Evolutionary conservation across 1,140 invertebrate genomes (phyloP), one percentile per base, ranked within the genome.

Genomic region (Brachionus sp.): DNA sequence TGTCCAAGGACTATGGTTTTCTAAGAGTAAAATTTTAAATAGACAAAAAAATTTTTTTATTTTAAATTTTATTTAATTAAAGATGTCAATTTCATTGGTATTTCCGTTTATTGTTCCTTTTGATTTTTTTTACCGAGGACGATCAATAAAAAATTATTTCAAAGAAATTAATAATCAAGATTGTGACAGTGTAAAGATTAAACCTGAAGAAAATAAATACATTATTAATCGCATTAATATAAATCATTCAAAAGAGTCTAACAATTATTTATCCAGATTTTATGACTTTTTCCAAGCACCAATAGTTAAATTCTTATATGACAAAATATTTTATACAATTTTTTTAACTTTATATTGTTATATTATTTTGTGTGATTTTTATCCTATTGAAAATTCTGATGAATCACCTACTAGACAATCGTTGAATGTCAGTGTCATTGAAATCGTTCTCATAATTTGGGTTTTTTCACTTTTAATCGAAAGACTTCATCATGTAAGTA

Each of bases 281-380:
- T 80, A 62, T 29, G 12, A 33, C 9, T 80, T 80, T 62, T 57
- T 37, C 1, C 46, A 62, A 37, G 77, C 77, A 0, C 77, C 77
- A 5, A 35, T 80, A 19, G 57, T 80, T 12, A 80, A 80, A 66
- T 80, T 80, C 23, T n/a, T 80, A n/a, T 80, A 80, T 37, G 50
- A 80, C 19, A 80, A 80, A 35, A 62, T 57, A 39, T 37, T 80
- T 7, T 80, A 62, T 62, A 13, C 57, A 3, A 0, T 66, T 9
- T 80, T 80, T 62, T 44, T 80, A 13, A 16, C 35, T n/a, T 12
- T 16, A 5, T 80, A 62, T 29, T 62, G 53, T 9, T 80, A 80
- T 62, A 33, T 39, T 16, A 57, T 80, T 10, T 80, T 57, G 23
- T 80, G 77, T 29, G 77, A 80, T 39, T 80, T 80, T 44, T 80